Percentiles rank a stretch among this genome's conserved stretches.
These are phyloP conservation scores for Diachasma alloeum DNA, from an alignment of 1,140 invertebrate genomes.

Conservation along the genomic window DNA sequence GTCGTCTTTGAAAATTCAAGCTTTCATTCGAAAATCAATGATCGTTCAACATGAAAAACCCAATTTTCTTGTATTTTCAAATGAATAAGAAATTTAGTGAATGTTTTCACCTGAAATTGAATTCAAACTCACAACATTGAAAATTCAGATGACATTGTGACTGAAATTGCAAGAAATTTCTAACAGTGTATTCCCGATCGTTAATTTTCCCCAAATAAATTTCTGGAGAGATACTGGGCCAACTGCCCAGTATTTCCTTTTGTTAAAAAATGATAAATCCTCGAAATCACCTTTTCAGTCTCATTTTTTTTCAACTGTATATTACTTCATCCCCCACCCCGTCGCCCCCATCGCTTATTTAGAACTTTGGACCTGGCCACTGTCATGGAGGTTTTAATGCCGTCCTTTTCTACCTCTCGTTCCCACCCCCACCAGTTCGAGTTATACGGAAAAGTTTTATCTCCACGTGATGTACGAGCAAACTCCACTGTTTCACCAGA, in stretches of 20 bases:
- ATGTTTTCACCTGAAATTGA: too few species aligned
- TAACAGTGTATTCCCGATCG: too few species aligned
- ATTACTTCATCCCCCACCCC: not conserved
- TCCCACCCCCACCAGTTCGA: not conserved
- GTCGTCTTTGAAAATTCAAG: too few species aligned
- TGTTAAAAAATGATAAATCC: constrained; percentile 23
- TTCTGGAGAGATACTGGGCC: not conserved
- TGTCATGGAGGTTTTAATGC: constrained; percentile 27
- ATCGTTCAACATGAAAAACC: too few species aligned
- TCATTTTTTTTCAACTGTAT: not conserved
- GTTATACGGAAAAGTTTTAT: constrained; percentile 31
- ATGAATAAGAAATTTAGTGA: too few species aligned
- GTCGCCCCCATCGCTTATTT: constrained; percentile 22
- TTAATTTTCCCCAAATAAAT: too few species aligned
- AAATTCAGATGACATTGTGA: too few species aligned
- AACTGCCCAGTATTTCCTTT: not conserved
- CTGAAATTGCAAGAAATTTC: too few species aligned
- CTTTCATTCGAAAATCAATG: too few species aligned
- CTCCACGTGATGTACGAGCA: constrained; percentile 32
- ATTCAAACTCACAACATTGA: too few species aligned
- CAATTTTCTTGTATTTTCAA: too few species aligned
- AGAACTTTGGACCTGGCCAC: constrained; percentile 20
- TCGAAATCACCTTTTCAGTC: constrained; percentile 9
- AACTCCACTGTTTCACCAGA: constrained; percentile 23
- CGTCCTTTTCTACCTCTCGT: constrained; percentile 1